A percentile compares a stretch with the other conserved stretches of the same genome.
These are phyloP conservation scores for Syngnathoides biaculeatus DNA, from an alignment of 2,113 vertebrate genomes.

Conservation along the genomic window DNA sequence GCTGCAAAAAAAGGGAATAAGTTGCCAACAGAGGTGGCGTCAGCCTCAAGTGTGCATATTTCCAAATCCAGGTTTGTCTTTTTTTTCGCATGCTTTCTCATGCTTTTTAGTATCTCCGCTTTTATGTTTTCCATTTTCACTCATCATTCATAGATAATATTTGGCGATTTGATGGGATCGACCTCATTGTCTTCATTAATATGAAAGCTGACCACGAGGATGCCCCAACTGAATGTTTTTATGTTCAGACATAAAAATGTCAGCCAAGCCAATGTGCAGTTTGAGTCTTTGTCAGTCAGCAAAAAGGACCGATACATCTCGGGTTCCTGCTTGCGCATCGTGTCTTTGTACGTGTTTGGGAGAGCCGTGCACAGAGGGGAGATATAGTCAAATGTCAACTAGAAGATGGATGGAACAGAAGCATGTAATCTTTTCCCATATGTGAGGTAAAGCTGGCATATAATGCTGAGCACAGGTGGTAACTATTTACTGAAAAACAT, in stretches of 20 bases:
- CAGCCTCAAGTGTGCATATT: too few relatives aligned
- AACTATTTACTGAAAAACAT: not conserved
- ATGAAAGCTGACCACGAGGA: slow-evolving; percentile 26
- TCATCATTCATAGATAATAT: too few relatives aligned
- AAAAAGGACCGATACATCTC: slow-evolving; percentile 3
- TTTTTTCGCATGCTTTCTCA: too few relatives aligned
- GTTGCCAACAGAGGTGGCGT: too few relatives aligned
- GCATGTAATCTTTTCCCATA: not conserved
- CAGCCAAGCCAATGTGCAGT: not conserved
- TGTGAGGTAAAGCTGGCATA: not conserved
- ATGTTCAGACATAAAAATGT: slow-evolving; percentile 12
- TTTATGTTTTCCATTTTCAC: too few relatives aligned
- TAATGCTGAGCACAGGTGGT: not conserved
- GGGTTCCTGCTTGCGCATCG: slow-evolving; percentile 1
- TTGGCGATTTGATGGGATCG: too few relatives aligned
- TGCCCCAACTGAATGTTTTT: not conserved
- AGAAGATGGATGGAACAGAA: not conserved
- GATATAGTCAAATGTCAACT: not conserved
- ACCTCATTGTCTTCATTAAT: slow-evolving; percentile 16
- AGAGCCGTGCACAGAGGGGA: not conserved
- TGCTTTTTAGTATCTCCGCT: too few relatives aligned
- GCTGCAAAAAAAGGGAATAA: too few relatives aligned
- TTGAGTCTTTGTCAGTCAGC: slow-evolving; percentile 13
- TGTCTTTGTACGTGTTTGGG: slow-evolving; percentile 8
- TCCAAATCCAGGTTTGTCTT: too few relatives aligned